phyloP scores from a whole-genome alignment of 2,888 invertebrate genomes.

The Torymus texanus region DNA sequence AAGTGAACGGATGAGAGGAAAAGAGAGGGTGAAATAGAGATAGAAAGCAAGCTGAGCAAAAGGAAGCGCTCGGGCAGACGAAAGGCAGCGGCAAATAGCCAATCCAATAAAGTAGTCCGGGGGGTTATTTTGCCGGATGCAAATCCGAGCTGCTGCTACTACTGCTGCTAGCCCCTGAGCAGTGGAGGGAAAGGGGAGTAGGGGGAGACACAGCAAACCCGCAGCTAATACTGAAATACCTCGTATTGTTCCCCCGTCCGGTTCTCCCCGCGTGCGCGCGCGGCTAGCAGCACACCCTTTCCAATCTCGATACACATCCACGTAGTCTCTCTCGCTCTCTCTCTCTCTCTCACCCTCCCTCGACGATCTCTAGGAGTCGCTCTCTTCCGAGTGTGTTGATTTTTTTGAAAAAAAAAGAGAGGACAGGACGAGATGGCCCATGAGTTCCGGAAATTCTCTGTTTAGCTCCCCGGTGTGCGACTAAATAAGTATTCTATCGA shows the following conservation, averaged over 20 bases:
- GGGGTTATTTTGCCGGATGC: conserved; percentile 69
- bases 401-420: neutral
- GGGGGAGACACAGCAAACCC: conserved; percentile 29
- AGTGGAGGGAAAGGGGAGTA: no score
- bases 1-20: neutral
- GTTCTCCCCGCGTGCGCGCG: no score
- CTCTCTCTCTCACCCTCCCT: conserved; percentile 4
- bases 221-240: conserved; percentile 52
- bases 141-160: conserved; percentile 66
- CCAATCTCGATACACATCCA: conserved; percentile 57
- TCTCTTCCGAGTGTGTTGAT: no score
- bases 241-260: conserved; percentile 58
- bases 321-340: conserved; percentile 16
- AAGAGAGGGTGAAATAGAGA: neutral
- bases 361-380: no score
- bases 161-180: conserved; percentile 43
- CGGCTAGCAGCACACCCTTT: conserved; percentile 53
- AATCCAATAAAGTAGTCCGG: conserved; percentile 72
- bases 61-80: conserved; percentile 43
- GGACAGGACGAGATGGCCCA: neutral
- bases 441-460: conserved; percentile 18
- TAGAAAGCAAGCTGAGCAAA: conserved; percentile 20
- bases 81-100: conserved; percentile 62
- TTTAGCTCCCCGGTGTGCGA: neutral
- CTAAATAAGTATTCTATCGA: conserved; percentile 22